These are phyloP conservation scores for Glaucopsyche alexis DNA, from an alignment of 2,888 invertebrate species.

Conservation along the genomic window DNA sequence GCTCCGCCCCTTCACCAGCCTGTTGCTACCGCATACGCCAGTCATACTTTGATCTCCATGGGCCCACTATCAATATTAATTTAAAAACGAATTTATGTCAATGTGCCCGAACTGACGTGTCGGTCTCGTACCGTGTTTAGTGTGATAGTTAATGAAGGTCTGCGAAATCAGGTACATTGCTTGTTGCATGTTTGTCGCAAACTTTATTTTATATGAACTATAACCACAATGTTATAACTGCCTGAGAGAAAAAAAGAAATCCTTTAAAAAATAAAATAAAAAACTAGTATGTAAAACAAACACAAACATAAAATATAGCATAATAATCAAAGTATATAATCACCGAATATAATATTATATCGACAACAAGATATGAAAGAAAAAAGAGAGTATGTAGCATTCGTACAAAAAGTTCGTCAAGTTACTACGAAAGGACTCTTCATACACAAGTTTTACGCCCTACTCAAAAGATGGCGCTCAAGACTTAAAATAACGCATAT, in stretches of 20 bases:
- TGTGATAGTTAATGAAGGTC: constrained; percentile 58
- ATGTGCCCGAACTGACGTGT: constrained; percentile 39
- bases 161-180: constrained; percentile 60
- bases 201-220: not conserved
- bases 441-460: not conserved
- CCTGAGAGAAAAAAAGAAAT: no score
- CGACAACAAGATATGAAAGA: no score
- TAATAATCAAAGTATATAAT: no score
- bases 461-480: not conserved
- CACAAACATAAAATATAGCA: not conserved
- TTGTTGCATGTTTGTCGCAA: constrained; percentile 29
- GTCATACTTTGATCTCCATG: constrained; percentile 55
- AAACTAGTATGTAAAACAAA: not conserved
- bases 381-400: not conserved
- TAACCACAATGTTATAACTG: not conserved
- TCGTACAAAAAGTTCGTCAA: not conserved
- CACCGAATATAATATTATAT: no score
- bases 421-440: not conserved
- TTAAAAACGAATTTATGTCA: constrained; percentile 30
- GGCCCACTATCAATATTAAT: constrained; percentile 52
- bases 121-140: constrained; percentile 46
- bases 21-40: constrained; percentile 72
- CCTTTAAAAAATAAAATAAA: constrained; percentile 3
- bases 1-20: constrained; percentile 70
- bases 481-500: no score